Percentiles rank a stretch among this genome's conserved stretches.
Evolutionary conservation across 2,888 invertebrate species (phyloP).

Genomic region (Glyphotaelius pellucidus): DNA sequence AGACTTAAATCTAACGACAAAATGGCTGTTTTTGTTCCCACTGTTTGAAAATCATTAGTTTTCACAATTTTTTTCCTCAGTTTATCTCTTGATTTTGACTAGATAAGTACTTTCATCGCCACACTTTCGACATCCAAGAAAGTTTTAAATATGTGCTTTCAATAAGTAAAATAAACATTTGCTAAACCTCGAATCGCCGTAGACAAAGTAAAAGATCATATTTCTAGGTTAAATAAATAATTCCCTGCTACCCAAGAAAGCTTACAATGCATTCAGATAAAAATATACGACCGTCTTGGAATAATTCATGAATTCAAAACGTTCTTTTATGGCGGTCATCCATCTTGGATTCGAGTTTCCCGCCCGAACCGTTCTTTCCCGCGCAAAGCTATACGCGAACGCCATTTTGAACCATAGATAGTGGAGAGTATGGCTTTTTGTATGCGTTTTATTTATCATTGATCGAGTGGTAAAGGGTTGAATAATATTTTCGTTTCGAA

Average conservation of each 20-base stretch:
- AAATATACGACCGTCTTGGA: constrained; percentile 57
- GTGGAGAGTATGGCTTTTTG: neutral
- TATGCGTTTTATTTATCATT: constrained; percentile 39
- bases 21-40: no score
- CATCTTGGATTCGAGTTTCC: constrained; percentile 61
- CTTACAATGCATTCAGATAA: constrained; percentile 53
- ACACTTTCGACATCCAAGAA: neutral
- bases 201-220: constrained; percentile 17
- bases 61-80: no score
- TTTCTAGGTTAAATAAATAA: constrained; percentile 31
- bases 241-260: constrained; percentile 29
- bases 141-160: neutral
- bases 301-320: constrained; percentile 64
- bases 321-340: constrained; percentile 60
- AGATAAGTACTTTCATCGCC: no score
- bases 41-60: no score
- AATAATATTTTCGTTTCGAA: constrained; percentile 13
- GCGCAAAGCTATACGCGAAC: constrained; percentile 2
- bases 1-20: no score
- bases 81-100: no score
- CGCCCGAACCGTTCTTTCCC: constrained; percentile 36
- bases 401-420: constrained; percentile 31
- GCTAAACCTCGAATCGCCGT: neutral
- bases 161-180: neutral
- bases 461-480: constrained; percentile 4